Percentiles rank a stretch among this genome's conserved stretches.
Evolutionary conservation across 2,797 vertebrate species (phyloP).

Genomic region (Sebastes kiyomatsui): DNA sequence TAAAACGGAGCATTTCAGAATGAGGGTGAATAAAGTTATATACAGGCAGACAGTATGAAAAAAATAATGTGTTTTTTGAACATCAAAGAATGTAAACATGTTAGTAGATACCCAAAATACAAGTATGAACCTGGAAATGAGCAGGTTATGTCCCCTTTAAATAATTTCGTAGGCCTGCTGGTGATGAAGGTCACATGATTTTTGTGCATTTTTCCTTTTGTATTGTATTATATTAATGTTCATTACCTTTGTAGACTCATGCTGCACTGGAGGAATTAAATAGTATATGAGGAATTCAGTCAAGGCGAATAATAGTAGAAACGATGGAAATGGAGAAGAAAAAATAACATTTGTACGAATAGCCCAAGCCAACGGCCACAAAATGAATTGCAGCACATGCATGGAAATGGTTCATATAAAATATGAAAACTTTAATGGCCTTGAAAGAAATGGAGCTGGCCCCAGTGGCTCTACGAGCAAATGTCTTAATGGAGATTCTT

Average conservation of each 20-base stretch:
- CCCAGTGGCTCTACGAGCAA: not conserved
- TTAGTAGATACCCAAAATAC: not conserved
- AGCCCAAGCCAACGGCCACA: not conserved
- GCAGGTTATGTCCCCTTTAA: not conserved
- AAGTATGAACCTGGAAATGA: not conserved
- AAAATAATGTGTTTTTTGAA: too few species aligned
- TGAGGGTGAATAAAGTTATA: not conserved
- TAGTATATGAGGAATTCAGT: not conserved
- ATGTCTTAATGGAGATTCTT: not conserved
- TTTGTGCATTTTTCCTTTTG: not conserved
- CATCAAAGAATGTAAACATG: too few species aligned
- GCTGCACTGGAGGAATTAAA: not conserved
- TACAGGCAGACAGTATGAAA: too few species aligned
- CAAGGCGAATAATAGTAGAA: not conserved
- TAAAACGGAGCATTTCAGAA: not conserved
- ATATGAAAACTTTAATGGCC: not conserved
- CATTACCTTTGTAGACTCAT: not conserved
- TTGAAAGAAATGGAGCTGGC: constrained; percentile 5
- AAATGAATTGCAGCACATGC: not conserved
- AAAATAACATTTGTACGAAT: not conserved
- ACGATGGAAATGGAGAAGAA: not conserved
- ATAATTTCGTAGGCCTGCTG: not conserved
- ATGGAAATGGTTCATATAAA: not conserved
- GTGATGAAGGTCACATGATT: not conserved
- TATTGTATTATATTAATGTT: not conserved